phyloP scores from a whole-genome alignment of 2,113 vertebrate species.

The Oxyruncus cristatus region DNA sequence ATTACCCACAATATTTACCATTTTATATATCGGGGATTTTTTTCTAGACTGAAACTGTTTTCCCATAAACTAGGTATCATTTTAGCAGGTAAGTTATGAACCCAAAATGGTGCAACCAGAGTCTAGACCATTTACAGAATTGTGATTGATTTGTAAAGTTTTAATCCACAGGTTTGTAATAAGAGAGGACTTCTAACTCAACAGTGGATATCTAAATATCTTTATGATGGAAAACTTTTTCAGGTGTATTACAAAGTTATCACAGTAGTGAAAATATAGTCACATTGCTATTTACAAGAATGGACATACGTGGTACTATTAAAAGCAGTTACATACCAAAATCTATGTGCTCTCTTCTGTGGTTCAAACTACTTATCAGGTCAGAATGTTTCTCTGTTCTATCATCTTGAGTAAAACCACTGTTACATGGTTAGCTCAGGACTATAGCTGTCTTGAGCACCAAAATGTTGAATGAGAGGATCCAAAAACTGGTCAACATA shows the following conservation, averaged over 20 bases:
- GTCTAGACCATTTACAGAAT: background rate
- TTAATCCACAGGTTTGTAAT: background rate
- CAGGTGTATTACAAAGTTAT: background rate
- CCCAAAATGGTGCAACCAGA: background rate
- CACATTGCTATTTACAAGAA: background rate
- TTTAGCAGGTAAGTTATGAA: background rate
- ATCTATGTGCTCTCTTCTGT: background rate
- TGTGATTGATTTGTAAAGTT: background rate
- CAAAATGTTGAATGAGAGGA: background rate
- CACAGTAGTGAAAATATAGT: background rate
- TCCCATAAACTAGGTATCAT: background rate
- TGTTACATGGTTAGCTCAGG: background rate
- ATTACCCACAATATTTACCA: background rate
- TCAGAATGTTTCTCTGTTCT: background rate
- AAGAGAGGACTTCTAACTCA: background rate
- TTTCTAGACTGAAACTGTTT: background rate
- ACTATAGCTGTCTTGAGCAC: background rate
- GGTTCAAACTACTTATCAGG: background rate
- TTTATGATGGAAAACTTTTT: background rate
- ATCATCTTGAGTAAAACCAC: background rate
- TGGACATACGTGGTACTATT: background rate
- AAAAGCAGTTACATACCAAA: background rate
- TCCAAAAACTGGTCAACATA: background rate
- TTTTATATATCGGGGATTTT: background rate
- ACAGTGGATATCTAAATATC: background rate